Base-by-base conservation (phyloP, 2,797 vertebrate species). In the Menidia menidia region DNA sequence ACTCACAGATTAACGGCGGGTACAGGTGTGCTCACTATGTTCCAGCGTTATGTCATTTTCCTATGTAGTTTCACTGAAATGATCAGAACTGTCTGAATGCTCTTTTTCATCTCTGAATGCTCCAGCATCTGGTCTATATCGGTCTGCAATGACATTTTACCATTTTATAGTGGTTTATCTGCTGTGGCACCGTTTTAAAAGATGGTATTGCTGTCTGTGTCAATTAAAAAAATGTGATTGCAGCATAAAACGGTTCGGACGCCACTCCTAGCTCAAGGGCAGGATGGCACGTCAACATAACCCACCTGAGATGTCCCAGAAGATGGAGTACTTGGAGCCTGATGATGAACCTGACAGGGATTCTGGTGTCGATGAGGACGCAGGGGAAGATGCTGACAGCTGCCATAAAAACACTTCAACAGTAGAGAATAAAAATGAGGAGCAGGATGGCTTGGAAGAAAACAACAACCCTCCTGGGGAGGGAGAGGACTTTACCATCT, bases 301-400 rank as follows among this genome's bases (percentile, higher is more conserved):
- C 73, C 78, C 78, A 80, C 84, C 84, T 70, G 80, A 80, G 82
- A 83, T 84, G 85, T 93, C 94, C 88, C 93, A 88, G 81, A 92
- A 84, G 90, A 91, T 90, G 65, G 93, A 91, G 76, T 77, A 92
- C 78, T 83, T 92, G 79, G 93, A 92, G 80, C 84, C 86, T 77
- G 89, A 95, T 64, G 88, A 89, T 51, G 94, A 96, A 73, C 90
- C 95, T 44, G 96, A 97, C 89, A 92, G 94, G 87, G 96, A 97
- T 90, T 97, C 96, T 57, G 96, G 95, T 88, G 94, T 97, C 82
- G 96, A 97, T 86, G 96, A 97, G 61, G 95, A 96, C 82, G 82
- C 85, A 30, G 92, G 68, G 62, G 92, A 93, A n/a, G 92, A 93
- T 63, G 75, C 81, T 59, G 85, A 88, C 39, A 60, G 80, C 78